Evolutionary conservation across 2,113 vertebrate species (phyloP), one percentile per base, ranked within the genome.

Genomic region (Gnathochromis pfefferi): DNA sequence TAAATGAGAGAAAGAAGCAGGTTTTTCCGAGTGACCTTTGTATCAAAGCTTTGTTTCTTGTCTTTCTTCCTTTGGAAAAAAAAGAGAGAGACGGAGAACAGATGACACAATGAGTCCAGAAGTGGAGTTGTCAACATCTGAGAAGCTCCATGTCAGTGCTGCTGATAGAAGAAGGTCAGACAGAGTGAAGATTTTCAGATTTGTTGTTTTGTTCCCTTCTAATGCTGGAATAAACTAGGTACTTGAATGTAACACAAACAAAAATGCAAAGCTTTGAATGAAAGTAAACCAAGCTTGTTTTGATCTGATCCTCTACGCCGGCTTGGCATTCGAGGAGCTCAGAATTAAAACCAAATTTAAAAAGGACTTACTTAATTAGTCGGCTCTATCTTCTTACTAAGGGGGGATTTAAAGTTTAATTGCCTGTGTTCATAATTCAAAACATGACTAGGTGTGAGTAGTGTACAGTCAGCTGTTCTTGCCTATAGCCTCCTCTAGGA

Each of bases 331-430:
- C 70, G 65, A 93, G 83, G 85, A 35, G 53, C 84, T 84, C 63
- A 81, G 78, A 83, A 87, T 81, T 78, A 83, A 90, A 90, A 84
- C 35, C 63, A 85, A 81, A 84, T 84, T 17, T 33, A 9, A 83
- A 89, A 87, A 82, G 10, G 16, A 45, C 55, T 86, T 75, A 73
- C 68, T 88, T 94, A 91, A 89, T 92, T 90, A 88, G 68, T 49
- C 3, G n/a, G 88, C 60, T 91, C 55, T 89, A 65, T 90, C 65
- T 28, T 89, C 92, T 93, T 26, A 89, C 87, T 88, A 68, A 21
- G 82, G 81, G 87, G 21, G n/a, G 87, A 85, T 88, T 95, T 91
- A 89, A 93, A 90, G 81, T 92, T 93, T 93, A 90, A 95, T 93
- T 86, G 78, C 80, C 84, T 78, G 63, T 79, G 80, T 95, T 91